phyloP scores from a whole-genome alignment of 1,140 invertebrate genomes.

The Laupala kohalensis region DNA sequence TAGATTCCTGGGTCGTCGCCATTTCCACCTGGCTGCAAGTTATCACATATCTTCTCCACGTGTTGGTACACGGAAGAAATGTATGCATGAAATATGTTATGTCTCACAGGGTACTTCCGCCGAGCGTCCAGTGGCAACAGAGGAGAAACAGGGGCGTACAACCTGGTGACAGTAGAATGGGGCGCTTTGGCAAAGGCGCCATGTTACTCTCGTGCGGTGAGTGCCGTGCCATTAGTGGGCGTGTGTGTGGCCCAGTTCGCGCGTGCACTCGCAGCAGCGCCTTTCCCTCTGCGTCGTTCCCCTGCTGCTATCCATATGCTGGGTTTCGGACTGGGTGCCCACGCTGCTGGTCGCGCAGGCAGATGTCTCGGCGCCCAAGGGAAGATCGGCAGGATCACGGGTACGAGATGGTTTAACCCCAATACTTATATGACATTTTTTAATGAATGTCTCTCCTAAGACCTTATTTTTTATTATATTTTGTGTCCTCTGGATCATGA shows the following conservation, averaged over 20 bases:
- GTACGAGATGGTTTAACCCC: too few relatives aligned
- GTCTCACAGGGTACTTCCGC: too few relatives aligned
- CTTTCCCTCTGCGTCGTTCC: neutral
- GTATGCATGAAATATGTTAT: too few relatives aligned
- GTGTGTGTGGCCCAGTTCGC: conserved; percentile 11
- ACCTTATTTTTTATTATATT: too few relatives aligned
- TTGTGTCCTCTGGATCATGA: too few relatives aligned
- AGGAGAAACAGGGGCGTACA: neutral
- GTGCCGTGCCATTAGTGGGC: conserved; percentile 14
- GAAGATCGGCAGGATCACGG: conserved; percentile 3
- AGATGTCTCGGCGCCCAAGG: conserved; percentile 1
- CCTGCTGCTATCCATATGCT: conserved; percentile 17
- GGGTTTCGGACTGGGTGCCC: conserved; percentile 20
- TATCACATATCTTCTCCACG: too few relatives aligned
- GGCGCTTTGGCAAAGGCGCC: conserved; percentile 11
- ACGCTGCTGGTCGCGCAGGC: conserved; percentile 15
- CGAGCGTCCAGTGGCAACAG: neutral
- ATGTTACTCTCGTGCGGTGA: conserved; percentile 15
- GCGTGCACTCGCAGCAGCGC: neutral
- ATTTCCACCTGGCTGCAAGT: too few relatives aligned
- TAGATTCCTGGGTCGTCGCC: too few relatives aligned
- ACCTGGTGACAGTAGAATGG: conserved; percentile 20
- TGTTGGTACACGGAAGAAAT: too few relatives aligned
- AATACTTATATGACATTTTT: too few relatives aligned
- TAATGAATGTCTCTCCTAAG: too few relatives aligned